Evolutionary conservation across 2,113 vertebrate species (phyloP).

Genomic region (Smithornis capensis): DNA sequence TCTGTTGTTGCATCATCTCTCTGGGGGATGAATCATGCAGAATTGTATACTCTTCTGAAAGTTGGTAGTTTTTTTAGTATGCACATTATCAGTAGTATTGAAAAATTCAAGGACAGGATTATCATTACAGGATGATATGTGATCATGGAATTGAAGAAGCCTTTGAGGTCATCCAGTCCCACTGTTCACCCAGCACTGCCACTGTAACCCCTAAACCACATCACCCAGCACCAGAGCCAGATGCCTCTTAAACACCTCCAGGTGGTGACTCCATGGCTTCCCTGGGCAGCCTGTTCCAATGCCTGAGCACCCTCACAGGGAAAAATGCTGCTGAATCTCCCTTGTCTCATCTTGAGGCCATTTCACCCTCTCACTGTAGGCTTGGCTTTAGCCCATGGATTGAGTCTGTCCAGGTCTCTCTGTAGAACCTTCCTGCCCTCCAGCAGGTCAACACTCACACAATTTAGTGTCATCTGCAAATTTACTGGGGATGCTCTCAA

Average conservation of each 20-base stretch:
- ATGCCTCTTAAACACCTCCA: background rate
- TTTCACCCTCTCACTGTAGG: background rate
- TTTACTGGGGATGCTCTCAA: background rate
- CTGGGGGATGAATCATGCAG: background rate
- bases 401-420: background rate
- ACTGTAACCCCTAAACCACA: background rate
- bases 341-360: rapidly evolving
- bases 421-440: background rate
- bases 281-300: background rate
- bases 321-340: background rate
- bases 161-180: background rate
- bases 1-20: background rate
- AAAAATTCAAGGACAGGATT: background rate
- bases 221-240: background rate
- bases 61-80: background rate
- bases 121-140: background rate
- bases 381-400: background rate
- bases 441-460: background rate
- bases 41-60: background rate
- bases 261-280: background rate
- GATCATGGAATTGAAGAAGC: background rate
- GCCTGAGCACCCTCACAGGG: background rate
- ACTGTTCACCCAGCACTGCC: background rate
- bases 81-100: background rate
- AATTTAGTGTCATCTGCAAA: too few relatives aligned